Conservation (phyloP, 2,888 invertebrate genomes). For the Stenotaenia linearis region DNA sequence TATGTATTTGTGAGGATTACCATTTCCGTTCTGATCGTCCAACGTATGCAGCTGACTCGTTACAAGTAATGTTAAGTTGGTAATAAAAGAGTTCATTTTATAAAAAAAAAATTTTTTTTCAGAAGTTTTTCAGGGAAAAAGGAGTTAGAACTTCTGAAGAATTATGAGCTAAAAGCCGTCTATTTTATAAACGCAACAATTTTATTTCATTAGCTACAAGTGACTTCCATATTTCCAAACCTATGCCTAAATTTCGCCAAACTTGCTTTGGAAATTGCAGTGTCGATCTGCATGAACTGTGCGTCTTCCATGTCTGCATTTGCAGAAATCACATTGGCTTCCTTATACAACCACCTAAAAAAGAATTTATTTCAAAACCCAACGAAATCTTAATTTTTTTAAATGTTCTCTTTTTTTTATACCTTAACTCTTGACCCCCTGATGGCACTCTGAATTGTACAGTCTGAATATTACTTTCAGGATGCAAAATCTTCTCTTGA, state of each 20-base stretch:
- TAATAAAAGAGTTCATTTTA: background rate
- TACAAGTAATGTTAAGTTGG: background rate
- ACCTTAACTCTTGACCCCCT: conserved; percentile 37
- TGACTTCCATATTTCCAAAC: background rate
- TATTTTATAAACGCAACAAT: no score
- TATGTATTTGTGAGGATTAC: conserved; percentile 90
- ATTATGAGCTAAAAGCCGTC: background rate
- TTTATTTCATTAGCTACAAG: background rate
- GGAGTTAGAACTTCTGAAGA: background rate
- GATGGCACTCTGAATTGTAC: conserved; percentile 36
- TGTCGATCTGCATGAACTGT: background rate
- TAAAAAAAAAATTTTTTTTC: background rate
- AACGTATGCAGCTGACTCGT: background rate
- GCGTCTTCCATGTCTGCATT: conserved; percentile 48
- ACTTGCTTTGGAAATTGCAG: background rate
- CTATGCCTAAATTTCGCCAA: conserved; percentile 14
- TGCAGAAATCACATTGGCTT: conserved; percentile 56
- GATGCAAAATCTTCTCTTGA: background rate
- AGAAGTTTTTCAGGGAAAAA: background rate
- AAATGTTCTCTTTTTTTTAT: background rate
- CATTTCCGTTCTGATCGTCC: background rate
- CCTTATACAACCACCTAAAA: conserved; percentile 59
- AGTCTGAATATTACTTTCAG: background rate
- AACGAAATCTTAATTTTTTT: background rate
- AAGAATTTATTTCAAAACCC: conserved; percentile 35